Evolutionary conservation across 2,888 invertebrate species (phyloP), one percentile per base, ranked within the genome.

Genomic region (Stenodera caucasica): DNA sequence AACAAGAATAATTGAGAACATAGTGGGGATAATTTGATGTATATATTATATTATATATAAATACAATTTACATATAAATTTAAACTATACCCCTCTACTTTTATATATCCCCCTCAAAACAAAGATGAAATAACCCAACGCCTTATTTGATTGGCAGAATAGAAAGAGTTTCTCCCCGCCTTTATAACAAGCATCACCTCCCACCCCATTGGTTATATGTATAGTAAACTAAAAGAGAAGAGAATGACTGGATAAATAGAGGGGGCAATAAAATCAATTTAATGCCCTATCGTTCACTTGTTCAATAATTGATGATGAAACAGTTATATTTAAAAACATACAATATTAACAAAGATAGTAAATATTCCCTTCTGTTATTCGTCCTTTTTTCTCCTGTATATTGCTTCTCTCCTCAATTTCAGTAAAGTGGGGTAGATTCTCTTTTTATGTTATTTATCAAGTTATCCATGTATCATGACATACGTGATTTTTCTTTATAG

Each of bases 251-350:
- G 18, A 15, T 37, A 45, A 21, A 45, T 45, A 75, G 78, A 73
- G 80, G 77, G 77, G 76, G 77, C 79, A 80, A 80, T 81, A 80
- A 80, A 80, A 80, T 80, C 81, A 81, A 81, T 81, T 81, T 81
- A 78, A 80, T 81, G 79, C 79, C 23, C 21, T 77, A 78, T 78
- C 77, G 72, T 66, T 70, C 72, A 73, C 73, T 71, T 71, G 72
- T 73, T 73, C 71, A 71, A 70, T 45, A 40, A 71, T 71, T 67
- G 71, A 71, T 74, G 72, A 71, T 72, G 73, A 75, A 75, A 73
- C 69, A 70, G 71, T 58, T 52, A 14, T 12, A 61, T 9, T 53
- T 58, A 12, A 15, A 29, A 23, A 21, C 11, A 23, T 26, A 35
- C n/a, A 26, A 45, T 21, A 29, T 6, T 8, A 69, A 70, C 68